Conservation (phyloP, 2,113 vertebrate species). For the Indicator indicator region DNA sequence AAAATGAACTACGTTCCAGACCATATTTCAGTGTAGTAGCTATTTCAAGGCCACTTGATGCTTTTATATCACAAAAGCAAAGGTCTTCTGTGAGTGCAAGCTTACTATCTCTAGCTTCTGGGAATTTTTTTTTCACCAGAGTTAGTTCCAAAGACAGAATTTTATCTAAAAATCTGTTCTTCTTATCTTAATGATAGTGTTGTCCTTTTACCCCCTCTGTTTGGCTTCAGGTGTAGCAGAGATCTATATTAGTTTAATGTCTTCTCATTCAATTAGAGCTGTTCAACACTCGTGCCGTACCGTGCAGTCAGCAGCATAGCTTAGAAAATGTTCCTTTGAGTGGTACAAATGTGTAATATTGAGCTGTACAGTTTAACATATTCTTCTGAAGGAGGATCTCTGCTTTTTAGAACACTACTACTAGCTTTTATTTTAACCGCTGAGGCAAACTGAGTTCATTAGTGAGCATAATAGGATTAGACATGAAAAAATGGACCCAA, state of each 20-base stretch:
- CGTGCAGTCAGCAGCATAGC: not conserved
- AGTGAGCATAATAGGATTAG: constrained; percentile 71
- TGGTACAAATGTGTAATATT: not conserved
- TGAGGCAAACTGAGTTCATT: constrained; percentile 67
- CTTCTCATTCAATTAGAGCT: constrained; percentile 49
- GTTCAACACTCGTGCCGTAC: not conserved
- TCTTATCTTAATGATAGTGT: constrained; percentile 52
- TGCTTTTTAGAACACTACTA: constrained; percentile 45
- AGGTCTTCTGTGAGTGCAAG: not conserved
- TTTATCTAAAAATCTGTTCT: constrained; percentile 54
- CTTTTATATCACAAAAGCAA: not conserved
- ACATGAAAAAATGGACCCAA: constrained; percentile 46
- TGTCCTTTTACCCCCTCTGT: constrained; percentile 44
- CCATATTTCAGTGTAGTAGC: not conserved
- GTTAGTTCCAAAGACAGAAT: constrained; percentile 31
- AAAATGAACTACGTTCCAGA: not conserved
- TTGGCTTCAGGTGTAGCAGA: constrained; percentile 38
- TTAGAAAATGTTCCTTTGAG: not conserved
- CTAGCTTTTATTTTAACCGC: constrained; percentile 60
- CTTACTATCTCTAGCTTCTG: not conserved
- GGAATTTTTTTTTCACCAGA: constrained; percentile 7
- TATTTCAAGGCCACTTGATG: not conserved
- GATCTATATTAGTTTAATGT: constrained; percentile 64
- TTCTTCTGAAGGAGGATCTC: constrained; percentile 48
- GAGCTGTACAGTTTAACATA: constrained; percentile 12